Percentiles rank a stretch among this genome's conserved stretches.
These are phyloP conservation scores for Spodoptera frugiperda DNA, from an alignment of 1,140 invertebrate species.

Conservation along the genomic window DNA sequence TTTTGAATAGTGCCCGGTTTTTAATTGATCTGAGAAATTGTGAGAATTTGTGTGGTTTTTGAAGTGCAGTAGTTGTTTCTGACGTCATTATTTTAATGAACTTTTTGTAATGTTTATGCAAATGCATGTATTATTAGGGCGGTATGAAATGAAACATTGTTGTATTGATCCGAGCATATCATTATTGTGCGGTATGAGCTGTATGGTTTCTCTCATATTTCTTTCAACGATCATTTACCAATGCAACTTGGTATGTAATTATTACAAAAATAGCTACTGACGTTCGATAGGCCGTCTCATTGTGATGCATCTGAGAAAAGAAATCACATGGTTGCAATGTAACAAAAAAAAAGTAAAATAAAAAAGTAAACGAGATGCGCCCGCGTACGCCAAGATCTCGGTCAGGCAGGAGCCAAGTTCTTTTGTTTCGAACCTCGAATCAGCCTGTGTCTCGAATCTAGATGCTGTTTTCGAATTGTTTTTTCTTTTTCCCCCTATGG, in stretches of 20 bases:
- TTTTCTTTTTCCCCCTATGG: constrained; percentile 75
- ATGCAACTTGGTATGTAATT: constrained; percentile 59
- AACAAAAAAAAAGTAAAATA: constrained; percentile 69
- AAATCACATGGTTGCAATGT: constrained; percentile 80
- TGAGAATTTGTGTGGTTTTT: constrained; percentile 6
- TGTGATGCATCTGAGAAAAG: constrained; percentile 81
- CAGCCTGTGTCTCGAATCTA: constrained; percentile 85
- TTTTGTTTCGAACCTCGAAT: constrained; percentile 84
- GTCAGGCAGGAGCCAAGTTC: constrained; percentile 82
- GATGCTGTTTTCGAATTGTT: constrained; percentile 80
- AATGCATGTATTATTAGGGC: no score
- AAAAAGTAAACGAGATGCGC: constrained; percentile 75
- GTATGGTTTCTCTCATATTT: background rate
- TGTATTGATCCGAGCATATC: background rate
- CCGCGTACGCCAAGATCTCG: constrained; percentile 84
- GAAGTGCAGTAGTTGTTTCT: constrained; percentile 28
- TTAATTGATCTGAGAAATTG: constrained; percentile 41
- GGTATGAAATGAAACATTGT: background rate
- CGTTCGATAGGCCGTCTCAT: constrained; percentile 78
- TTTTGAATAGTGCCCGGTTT: constrained; percentile 29
- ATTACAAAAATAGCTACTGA: constrained; percentile 80
- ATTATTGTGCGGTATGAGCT: constrained; percentile 10
- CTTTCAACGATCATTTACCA: constrained; percentile 42
- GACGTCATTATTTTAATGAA: constrained; percentile 19
- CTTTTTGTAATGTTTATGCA: no score